phyloP scores from a whole-genome alignment of 2,113 vertebrate genomes.

The Dinomys branickii region DNA sequence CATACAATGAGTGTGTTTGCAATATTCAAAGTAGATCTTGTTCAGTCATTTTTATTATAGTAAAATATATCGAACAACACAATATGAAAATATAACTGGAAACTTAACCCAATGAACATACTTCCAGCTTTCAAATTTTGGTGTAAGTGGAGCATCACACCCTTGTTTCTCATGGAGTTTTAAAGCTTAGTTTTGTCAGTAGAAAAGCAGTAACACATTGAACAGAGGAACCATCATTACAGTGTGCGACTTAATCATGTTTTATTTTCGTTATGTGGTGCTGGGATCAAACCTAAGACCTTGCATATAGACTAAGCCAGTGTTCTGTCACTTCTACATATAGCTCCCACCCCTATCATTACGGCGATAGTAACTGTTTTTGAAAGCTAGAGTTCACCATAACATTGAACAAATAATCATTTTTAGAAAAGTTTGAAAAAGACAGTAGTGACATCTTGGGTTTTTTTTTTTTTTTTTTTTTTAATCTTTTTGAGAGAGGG shows the following conservation, averaged over 20 bases:
- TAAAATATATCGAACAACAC: background rate
- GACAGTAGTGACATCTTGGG: too few relatives aligned
- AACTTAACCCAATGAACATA: background rate
- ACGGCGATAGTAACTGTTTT: background rate
- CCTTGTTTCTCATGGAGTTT: background rate
- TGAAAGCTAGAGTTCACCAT: background rate
- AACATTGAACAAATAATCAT: background rate
- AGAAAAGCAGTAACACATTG: background rate
- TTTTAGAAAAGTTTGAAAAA: slow-evolving; percentile 7
- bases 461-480: too few relatives aligned
- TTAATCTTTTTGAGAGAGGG: too few relatives aligned
- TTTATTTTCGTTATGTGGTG: background rate
- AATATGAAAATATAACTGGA: slow-evolving; percentile 1
- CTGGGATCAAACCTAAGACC: background rate
- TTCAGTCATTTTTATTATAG: slow-evolving; percentile 7
- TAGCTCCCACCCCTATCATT: background rate
- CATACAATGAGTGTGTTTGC: background rate
- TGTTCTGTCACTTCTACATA: background rate
- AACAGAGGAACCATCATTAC: background rate
- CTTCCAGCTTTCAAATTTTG: slow-evolving; percentile 5
- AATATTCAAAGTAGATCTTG: background rate
- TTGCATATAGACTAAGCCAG: background rate
- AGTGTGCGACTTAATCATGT: background rate
- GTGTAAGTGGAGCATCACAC: background rate
- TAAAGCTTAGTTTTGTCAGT: background rate